Evolutionary conservation across 2,797 vertebrate species (phyloP), one percentile per base, ranked within the genome.

Genomic region (Dendrocincla fuliginosa): DNA sequence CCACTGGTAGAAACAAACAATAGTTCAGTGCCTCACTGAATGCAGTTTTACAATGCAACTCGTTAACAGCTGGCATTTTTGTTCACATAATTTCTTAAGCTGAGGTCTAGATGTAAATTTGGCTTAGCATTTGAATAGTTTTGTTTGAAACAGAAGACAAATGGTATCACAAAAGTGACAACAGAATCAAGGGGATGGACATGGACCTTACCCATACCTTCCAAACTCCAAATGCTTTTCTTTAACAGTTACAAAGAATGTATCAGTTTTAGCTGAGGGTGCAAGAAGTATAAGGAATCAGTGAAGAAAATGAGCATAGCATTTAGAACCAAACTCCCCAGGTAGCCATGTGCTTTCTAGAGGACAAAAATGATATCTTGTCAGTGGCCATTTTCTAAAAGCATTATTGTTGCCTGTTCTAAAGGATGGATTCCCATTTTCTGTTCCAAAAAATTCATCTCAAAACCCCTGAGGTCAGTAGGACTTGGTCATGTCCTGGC

Each of bases 1-100:
- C 42, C 86, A 85, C 68, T 61, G 68, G 17, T 74, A 60, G 52
- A 82, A 95, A 94, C 75, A 95, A 93, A 79, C 14, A 56, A 81
- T 30, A 79, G 33, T 56, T 92, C 89, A 80, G 6, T 37, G 89
- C 46, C 53, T 33, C 69, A 42, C 0, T 93, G 84, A 93, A 92
- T 56, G 37, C 17, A 24, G 69, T 53, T 90, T 67, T 67, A 55
- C 75, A 89, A 55, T 33, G 60, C 5, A 14, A 80, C 37, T 71
- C 83, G 37, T 61, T 85, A 92, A 89, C 60, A 90, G 60, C 30
- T 93, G 84, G 53, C 71, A 23, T 77, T 90, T 92, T 68, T 93
- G 57, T 57, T 89, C 49, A 37, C 1, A 0, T 13, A 39, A 28
- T 69, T 89, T 79, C 78, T 80, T 37, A 55, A n/a, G 28, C 33